A percentile compares a stretch with the other conserved stretches of the same genome.
Evolutionary conservation across 2,888 invertebrate species (phyloP).

Genomic region (Trissolcus japonicus): DNA sequence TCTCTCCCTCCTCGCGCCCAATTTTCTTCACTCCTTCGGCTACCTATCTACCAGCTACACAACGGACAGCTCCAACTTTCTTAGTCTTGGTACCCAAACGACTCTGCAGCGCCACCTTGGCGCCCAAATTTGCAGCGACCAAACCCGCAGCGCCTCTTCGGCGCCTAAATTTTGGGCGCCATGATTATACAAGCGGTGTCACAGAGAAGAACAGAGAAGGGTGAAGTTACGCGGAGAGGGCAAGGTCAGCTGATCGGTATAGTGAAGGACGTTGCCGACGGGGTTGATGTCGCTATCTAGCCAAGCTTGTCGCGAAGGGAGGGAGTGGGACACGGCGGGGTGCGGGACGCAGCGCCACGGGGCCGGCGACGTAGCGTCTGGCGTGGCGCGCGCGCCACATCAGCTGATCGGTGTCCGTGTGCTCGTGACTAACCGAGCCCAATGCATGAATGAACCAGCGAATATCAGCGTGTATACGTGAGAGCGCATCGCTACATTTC

Average conservation of each 20-base stretch:
- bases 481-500: constrained; percentile 39
- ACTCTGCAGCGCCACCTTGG: no score
- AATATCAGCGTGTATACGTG: constrained; percentile 42
- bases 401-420: constrained; percentile 64
- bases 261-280: constrained; percentile 34
- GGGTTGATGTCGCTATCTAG: constrained; percentile 38
- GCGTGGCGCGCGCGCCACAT: constrained; percentile 60
- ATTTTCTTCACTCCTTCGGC: constrained; percentile 58
- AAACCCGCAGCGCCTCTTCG: no score
- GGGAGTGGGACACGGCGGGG: constrained; percentile 42
- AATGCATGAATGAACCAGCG: constrained; percentile 67
- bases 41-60: constrained; percentile 1
- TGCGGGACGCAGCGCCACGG: constrained; percentile 60
- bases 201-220: not conserved
- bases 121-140: no score
- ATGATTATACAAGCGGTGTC: no score
- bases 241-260: constrained; percentile 9
- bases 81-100: no score
- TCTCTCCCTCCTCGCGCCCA: constrained; percentile 9
- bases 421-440: constrained; percentile 64
- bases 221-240: not conserved
- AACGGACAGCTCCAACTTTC: not conserved
- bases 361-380: constrained; percentile 74
- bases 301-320: constrained; percentile 50
- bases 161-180: not conserved